Percentiles rank a stretch among this genome's conserved stretches.
Conservation (phyloP, 92 coral and sea anemone species). For the Chrysogorgia sp. region DNA sequence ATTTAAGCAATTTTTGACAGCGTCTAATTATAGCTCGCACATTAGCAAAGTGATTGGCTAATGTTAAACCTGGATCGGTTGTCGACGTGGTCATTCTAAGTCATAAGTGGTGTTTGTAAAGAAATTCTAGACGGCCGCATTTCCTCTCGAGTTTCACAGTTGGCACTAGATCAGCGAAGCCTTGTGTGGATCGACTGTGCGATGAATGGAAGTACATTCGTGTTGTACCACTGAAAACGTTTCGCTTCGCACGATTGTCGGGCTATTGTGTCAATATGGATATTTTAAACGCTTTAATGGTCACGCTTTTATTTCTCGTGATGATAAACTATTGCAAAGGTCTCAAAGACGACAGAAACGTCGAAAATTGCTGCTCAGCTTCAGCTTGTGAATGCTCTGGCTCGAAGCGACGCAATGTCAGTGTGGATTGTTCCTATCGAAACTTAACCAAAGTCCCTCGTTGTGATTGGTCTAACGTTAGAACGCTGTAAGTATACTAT, state of each 20-base stretch:
- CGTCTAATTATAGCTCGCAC: constrained; percentile 37
- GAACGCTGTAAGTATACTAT: constrained; percentile 16
- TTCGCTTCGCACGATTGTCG: background rate
- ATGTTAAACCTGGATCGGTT: constrained; percentile 7
- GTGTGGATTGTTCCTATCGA: constrained; percentile 24
- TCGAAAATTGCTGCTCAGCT: constrained; percentile 8
- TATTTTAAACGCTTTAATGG: background rate
- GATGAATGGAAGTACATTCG: constrained; percentile 22
- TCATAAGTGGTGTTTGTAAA: constrained; percentile 37
- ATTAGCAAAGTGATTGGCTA: constrained; percentile 33
- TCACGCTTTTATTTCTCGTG: background rate
- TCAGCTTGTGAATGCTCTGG: background rate
- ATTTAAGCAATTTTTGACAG: constrained; percentile 37
- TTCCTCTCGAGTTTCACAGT: constrained; percentile 36
- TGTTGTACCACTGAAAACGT: background rate
- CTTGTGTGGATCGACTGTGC: constrained; percentile 6
- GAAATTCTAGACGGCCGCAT: constrained; percentile 41
- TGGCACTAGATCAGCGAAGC: constrained; percentile 20
- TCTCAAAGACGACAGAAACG: background rate
- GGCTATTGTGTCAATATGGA: constrained; percentile 14
- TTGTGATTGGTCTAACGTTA: constrained; percentile 17
- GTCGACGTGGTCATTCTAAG: constrained; percentile 48
- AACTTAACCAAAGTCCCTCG: constrained; percentile 34
- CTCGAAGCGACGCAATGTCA: background rate
- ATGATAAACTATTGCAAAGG: constrained; percentile 2